A percentile compares a stretch with the other conserved stretches of the same genome.
These are phyloP conservation scores for Eueremaeus valkanovi DNA, from an alignment of 2,888 invertebrate genomes.

Conservation along the genomic window DNA sequence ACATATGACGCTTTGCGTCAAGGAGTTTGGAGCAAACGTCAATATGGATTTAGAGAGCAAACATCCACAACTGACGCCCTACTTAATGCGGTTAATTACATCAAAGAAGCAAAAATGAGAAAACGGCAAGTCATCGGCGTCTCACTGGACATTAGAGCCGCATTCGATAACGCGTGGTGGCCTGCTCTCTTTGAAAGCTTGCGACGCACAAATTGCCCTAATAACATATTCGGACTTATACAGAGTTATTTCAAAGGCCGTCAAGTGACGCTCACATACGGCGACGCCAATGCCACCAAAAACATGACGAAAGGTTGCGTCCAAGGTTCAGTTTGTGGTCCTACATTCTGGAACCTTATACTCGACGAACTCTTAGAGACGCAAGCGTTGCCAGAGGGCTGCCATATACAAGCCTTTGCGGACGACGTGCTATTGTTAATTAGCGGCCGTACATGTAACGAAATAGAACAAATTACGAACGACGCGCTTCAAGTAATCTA, in stretches of 20 bases:
- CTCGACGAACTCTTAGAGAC: neutral
- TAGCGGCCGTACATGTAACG: neutral
- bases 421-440: slow-evolving; percentile 25
- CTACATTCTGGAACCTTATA: slow-evolving; percentile 37
- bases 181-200: neutral
- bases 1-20: neutral
- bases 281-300: neutral
- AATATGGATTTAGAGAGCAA: slow-evolving; percentile 28
- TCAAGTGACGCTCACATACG: neutral
- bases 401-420: slow-evolving; percentile 36
- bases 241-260: neutral
- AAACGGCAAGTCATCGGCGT: neutral
- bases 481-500: neutral
- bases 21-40: neutral
- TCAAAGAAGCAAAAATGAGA: neutral
- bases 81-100: neutral
- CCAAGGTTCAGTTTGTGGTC: slow-evolving; percentile 37
- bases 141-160: slow-evolving; percentile 6
- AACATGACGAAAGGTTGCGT: slow-evolving; percentile 37
- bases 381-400: slow-evolving; percentile 21
- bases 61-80: neutral
- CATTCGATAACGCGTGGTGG: slow-evolving; percentile 11
- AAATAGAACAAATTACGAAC: neutral
- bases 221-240: neutral
- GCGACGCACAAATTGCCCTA: neutral